Percentiles rank a stretch among this genome's conserved stretches.
phyloP scores from a whole-genome alignment of 1,140 invertebrate genomes.

The Achatina immaculata region DNA sequence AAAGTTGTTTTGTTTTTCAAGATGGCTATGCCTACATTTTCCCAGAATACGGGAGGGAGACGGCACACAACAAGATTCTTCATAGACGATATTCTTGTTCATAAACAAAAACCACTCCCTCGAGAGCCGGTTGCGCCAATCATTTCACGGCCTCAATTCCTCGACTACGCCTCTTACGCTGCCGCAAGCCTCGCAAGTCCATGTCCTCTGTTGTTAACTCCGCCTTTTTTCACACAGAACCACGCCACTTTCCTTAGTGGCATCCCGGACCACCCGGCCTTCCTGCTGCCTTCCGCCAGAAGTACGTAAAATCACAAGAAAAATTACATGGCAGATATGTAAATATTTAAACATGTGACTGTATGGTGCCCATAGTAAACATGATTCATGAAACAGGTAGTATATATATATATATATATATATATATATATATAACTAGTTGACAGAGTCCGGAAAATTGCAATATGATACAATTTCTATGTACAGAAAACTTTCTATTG shows the following conservation, averaged over 20 bases:
- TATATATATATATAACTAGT: too few relatives aligned
- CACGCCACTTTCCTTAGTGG: constrained; percentile 29
- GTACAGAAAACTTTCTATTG: too few relatives aligned
- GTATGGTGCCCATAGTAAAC: too few relatives aligned
- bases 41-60: constrained; percentile 9
- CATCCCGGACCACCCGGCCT: constrained; percentile 23
- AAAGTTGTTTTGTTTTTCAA: too few relatives aligned
- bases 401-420: too few relatives aligned
- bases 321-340: too few relatives aligned
- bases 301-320: constrained; percentile 17
- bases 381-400: too few relatives aligned
- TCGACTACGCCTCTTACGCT: constrained; percentile 34
- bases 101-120: constrained; percentile 29
- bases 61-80: constrained; percentile 32
- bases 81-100: constrained; percentile 35
- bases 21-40: constrained; percentile 23
- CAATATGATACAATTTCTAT: too few relatives aligned
- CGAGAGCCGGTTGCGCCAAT: constrained; percentile 25
- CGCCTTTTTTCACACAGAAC: constrained; percentile 30
- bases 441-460: too few relatives aligned
- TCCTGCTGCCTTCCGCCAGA: constrained; percentile 28
- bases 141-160: constrained; percentile 14
- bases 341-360: too few relatives aligned
- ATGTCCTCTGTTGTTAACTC: constrained; percentile 27
- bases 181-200: constrained; percentile 24